Base-by-base conservation (phyloP, 2,888 invertebrate genomes). In the Eupithecia abbreviata region DNA sequence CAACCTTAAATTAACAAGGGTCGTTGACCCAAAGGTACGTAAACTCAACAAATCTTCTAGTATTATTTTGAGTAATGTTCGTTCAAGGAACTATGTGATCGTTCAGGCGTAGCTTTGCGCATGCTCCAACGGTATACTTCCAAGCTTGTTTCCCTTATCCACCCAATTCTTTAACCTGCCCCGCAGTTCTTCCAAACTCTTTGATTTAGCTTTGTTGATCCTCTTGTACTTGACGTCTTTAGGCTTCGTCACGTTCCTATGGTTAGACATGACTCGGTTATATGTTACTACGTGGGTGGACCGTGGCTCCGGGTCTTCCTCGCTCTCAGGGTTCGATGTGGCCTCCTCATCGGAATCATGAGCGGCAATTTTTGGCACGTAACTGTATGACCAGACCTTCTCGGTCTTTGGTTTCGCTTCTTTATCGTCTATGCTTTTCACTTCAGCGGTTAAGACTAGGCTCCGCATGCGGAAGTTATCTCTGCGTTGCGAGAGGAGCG, bases 141-240 rank as follows among this genome's bases (percentile, higher is more conserved):
- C 95, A 82, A 97, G 89, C 88, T 97, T 96, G 83, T 96, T 96
- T 12, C 97, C 97, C 81, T 97, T 97, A 75, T 98, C 98, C 55
- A 98, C 98, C 96, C 98, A 97, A 90, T 97, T 97, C 95, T 97
- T 97, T 88, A 98, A 95, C 80, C 98, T 95, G 0, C 98, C 98
- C 4, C 98, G 93, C 76, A 98, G 88, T 86, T 98, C 98, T 85
- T 98, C 98, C 82, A 98, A 93, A 85, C 98, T 98, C 92, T 98
- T 98, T 79, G 98, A 98, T 89, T 98, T 98, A 6, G 98, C 98
- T 90, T 98, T 98, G 89, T 98, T 98, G 90, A 98, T 98, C 87
- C 98, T 96, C 90, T 98, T 98, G 93, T 98, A 98, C 92, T 98
- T 98, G 51, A 98, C 98, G 89, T 98, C 98, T 93, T 98, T 98